Conservation (phyloP, 2,113 vertebrate species). For the Syngnathus typhle region DNA sequence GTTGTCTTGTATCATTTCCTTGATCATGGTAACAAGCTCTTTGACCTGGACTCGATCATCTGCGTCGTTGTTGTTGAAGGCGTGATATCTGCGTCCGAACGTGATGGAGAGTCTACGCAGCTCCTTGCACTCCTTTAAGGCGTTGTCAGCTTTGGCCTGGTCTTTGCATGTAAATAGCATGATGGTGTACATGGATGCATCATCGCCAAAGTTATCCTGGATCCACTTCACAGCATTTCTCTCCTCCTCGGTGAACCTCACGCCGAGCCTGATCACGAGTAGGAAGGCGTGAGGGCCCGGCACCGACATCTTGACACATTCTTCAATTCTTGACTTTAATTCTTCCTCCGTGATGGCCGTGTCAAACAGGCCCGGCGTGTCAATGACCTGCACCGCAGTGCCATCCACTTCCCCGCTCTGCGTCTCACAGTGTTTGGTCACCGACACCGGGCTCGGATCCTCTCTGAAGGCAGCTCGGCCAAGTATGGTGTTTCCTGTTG, state of each 20-base stretch:
- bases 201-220: conserved; percentile 69
- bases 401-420: conserved; percentile 50
- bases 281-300: conserved; percentile 68
- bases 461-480: conserved; percentile 57
- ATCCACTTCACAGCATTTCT: conserved; percentile 61
- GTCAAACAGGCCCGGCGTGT: conserved; percentile 72
- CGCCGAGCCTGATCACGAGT: conserved; percentile 62
- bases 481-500: conserved; percentile 69
- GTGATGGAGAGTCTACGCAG: conserved; percentile 52
- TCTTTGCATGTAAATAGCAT: conserved; percentile 69
- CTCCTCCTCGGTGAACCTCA: conserved; percentile 64
- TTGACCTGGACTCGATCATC: conserved; percentile 47
- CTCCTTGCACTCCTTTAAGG: conserved; percentile 54
- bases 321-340: conserved; percentile 46
- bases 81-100: conserved; percentile 61
- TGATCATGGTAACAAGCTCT: conserved; percentile 59
- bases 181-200: conserved; percentile 63
- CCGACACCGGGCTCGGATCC: conserved; percentile 55
- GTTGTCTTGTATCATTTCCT: conserved; percentile 57
- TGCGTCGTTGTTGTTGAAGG: conserved; percentile 62
- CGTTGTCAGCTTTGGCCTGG: conserved; percentile 52
- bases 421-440: conserved; percentile 58
- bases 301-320: conserved; percentile 59
- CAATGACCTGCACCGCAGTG: conserved; percentile 54
- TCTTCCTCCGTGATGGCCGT: conserved; percentile 42